Evolutionary conservation across 2,113 vertebrate species (phyloP), one percentile per base, ranked within the genome.

Genomic region (Muscicapa adusta): DNA sequence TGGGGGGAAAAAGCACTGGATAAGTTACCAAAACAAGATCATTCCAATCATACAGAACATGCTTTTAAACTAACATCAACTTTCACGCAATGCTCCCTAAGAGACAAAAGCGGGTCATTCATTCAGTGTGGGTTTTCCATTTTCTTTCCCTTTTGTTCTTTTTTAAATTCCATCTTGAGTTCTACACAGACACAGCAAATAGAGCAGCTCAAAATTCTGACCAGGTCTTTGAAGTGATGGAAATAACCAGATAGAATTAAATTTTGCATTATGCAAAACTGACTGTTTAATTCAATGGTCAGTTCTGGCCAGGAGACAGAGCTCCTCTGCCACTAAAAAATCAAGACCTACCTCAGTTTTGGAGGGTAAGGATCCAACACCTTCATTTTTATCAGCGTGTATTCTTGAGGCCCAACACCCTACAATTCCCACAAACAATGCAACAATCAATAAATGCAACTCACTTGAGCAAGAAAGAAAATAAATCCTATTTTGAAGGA

Each of bases 381-480:
- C 97, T 99, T 99, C 98, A 99, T 98, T 98, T 99, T 99, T 91
- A 99, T 97, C 34, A 99, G 97, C 0, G 99, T 99, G 75, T 99
- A 99, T 94, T 99, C 99, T 79, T 99, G 99, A 94, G 99, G 99
- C 76, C 98, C 99, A 20, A 99, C 98, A 95, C 99, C 99, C 99
- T 99, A 82, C 18, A 82, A 88, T 94, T 57, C 85, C 89, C 81
- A 92, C 31, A 81, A 72, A 95, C 12, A 97, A 67, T 13, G 42
- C 33, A 95, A 80, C 19, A 83, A 68, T 96, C 31, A 95, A 9
- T 40, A 81, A 6, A 28, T 4, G 26, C 50, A 79, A 81, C 7
- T n/a, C 36, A 72, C 47, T 72, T 40, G 10, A 36, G 54, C 66
- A 91, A 29, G 8, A 57, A 82, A 73, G 57, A 78, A 78, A 74